phyloP scores from a whole-genome alignment of 1,140 invertebrate species.

The Homarus americanus region DNA sequence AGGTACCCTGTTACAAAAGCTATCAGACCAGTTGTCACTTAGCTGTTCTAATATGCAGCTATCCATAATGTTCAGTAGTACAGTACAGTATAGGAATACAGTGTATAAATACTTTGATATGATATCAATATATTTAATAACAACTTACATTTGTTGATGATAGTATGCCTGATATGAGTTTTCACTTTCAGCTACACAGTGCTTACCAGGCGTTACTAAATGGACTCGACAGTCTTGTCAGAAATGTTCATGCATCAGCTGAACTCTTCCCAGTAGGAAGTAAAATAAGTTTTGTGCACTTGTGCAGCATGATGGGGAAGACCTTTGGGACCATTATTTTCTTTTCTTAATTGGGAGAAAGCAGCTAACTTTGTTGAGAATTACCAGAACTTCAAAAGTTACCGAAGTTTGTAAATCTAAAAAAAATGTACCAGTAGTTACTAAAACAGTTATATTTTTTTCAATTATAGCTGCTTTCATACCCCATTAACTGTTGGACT shows the following conservation, averaged over 20 bases:
- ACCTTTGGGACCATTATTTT: not conserved
- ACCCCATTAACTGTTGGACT: not conserved
- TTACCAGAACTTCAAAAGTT: too few relatives aligned
- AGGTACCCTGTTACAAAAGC: too few relatives aligned
- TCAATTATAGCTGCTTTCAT: not conserved
- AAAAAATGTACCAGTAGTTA: too few relatives aligned
- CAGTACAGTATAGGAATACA: too few relatives aligned
- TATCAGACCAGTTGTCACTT: too few relatives aligned
- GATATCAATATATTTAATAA: not conserved
- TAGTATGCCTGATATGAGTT: not conserved
- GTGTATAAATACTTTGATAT: not conserved
- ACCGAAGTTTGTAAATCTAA: not conserved
- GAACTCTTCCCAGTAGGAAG: conserved; percentile 62
- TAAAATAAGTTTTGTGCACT: conserved; percentile 35
- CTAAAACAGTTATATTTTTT: too few relatives aligned
- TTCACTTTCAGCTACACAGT: conserved; percentile 54
- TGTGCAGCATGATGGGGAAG: conserved; percentile 34
- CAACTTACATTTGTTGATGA: not conserved
- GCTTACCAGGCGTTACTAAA: conserved; percentile 58
- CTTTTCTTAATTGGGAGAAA: conserved; percentile 2
- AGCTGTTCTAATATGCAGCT: too few relatives aligned
- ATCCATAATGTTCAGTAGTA: too few relatives aligned
- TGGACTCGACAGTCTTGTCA: conserved; percentile 52
- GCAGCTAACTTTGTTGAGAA: conserved; percentile 15
- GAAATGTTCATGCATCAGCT: conserved; percentile 54